Evolutionary conservation across 2,797 vertebrate species (phyloP), one percentile per base, ranked within the genome.

Genomic region (Rhabdophis nuchalis): DNA sequence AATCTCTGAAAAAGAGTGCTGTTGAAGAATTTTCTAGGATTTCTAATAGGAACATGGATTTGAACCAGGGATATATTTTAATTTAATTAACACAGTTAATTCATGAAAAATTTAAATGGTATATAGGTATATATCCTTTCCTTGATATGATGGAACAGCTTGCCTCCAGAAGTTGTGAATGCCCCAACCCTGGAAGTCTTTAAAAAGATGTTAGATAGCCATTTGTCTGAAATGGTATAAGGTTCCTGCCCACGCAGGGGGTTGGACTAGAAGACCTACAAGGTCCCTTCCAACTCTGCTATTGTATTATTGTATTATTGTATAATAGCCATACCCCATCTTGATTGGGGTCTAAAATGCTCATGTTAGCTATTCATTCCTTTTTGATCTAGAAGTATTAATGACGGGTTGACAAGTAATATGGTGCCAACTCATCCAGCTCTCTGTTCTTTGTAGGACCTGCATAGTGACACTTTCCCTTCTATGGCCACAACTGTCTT

Each of bases 391-490:
- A 46, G 12, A 60, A 41, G 36, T n/a, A 57, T 14, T 72, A 54
- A 14, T 27, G 29, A 57, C 32, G 29, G 10, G 27, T 13, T 36
- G 6, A n/a, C 23, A 57, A 72, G 77, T 57, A 57, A 41, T 11
- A 6, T 57, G 25, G 6, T 36, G 29, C 4, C 50, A 86, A 50
- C 36, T 87, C n/a, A 23, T 32, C 52, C 32, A 54, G 32, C 82
- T 90, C 36, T 50, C 29, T 72, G 2, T 57, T 86, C 61, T 90
- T 41, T 52, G 29, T 27, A 64, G 36, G 20, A 1, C 36, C 18
- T 90, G 64, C 64, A 88, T 18, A 9, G 41, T 53, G 89, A 64
- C 32, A 85, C 20, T 61, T 93, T 88, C 50, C 89, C 86, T 93
- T 93, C 32, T 85, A 93, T 27, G 89, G 89, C 57, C 86, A 61